Conservation (phyloP, 2,888 invertebrate species). For the Chrysodeixis includens region DNA sequence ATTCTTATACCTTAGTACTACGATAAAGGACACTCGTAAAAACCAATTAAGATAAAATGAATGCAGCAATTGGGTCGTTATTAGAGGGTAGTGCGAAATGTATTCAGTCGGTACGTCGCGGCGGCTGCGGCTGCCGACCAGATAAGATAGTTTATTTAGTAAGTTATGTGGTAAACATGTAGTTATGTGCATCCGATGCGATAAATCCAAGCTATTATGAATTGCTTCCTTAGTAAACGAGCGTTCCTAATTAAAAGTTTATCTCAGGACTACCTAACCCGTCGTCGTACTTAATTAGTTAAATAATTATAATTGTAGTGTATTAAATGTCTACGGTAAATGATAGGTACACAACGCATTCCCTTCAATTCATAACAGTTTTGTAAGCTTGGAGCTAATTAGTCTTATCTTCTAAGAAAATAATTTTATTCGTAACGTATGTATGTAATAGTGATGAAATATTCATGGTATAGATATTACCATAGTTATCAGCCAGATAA, state of each 20-base stretch:
- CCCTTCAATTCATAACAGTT: not conserved
- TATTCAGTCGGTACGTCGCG: conserved; percentile 19
- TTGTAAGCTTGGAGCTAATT: conserved; percentile 5
- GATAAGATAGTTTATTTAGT: conserved; percentile 24
- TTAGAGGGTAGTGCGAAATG: conserved; percentile 33
- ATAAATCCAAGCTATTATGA: conserved; percentile 19
- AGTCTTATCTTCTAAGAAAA: conserved; percentile 16
- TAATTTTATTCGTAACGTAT: no score
- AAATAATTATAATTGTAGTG: conserved; percentile 9
- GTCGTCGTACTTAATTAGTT: conserved; percentile 1
- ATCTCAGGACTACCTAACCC: not conserved
- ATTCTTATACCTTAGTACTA: conserved; percentile 21
- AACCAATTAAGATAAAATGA: conserved; percentile 52
- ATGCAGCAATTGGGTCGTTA: conserved; percentile 36
- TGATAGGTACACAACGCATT: not conserved
- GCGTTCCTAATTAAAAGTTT: conserved; percentile 6
- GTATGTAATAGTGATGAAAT: conserved; percentile 17
- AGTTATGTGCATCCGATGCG: conserved; percentile 16
- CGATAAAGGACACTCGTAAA: conserved; percentile 37
- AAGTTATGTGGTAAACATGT: conserved; percentile 15
- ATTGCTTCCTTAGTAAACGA: conserved; percentile 11
- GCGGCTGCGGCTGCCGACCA: conserved; percentile 5
- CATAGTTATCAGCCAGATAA: conserved; percentile 12
- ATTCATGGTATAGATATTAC: conserved; percentile 34
- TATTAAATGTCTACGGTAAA: not conserved